A percentile compares a stretch with the other conserved stretches of the same genome.
Conservation (phyloP, 2,888 invertebrate genomes). For the Onchidella celtica region DNA sequence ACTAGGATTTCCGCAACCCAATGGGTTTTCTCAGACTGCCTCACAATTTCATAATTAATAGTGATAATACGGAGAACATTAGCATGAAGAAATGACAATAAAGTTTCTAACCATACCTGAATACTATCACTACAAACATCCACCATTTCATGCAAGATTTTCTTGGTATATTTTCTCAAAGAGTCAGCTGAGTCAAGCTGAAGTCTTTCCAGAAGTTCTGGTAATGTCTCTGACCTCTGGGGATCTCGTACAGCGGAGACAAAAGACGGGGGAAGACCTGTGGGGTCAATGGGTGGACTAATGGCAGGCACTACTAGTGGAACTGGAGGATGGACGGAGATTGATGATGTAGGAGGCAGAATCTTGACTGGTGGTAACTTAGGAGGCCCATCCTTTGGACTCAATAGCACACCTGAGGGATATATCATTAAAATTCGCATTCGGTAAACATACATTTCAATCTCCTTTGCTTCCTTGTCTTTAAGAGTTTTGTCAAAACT, state of each 20-base stretch:
- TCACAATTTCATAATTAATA: no score
- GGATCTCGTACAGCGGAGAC: constrained; percentile 42
- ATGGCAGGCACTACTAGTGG: constrained; percentile 67
- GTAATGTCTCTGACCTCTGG: constrained; percentile 54
- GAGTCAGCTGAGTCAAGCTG: constrained; percentile 55
- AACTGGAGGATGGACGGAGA: constrained; percentile 65
- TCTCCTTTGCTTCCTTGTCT: no score
- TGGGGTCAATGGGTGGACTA: constrained; percentile 52
- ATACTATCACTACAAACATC: constrained; percentile 52
- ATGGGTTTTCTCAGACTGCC: no score
- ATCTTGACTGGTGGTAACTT: constrained; percentile 59
- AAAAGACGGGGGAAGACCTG: constrained; percentile 44
- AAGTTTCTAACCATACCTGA: no score
- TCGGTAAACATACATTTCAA: no score
- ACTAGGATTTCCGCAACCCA: no score
- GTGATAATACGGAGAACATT: no score
- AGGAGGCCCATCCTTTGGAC: constrained; percentile 57
- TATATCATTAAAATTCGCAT: background rate
- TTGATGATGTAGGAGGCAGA: constrained; percentile 65
- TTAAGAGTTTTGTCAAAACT: no score
- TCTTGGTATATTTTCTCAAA: constrained; percentile 53
- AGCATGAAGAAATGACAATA: no score
- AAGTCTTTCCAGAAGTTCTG: constrained; percentile 60
- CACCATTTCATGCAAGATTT: constrained; percentile 47
- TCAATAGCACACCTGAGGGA: constrained; percentile 51